These are phyloP conservation scores for Noctua pronuba DNA, from an alignment of 2,888 invertebrate species.

Conservation along the genomic window DNA sequence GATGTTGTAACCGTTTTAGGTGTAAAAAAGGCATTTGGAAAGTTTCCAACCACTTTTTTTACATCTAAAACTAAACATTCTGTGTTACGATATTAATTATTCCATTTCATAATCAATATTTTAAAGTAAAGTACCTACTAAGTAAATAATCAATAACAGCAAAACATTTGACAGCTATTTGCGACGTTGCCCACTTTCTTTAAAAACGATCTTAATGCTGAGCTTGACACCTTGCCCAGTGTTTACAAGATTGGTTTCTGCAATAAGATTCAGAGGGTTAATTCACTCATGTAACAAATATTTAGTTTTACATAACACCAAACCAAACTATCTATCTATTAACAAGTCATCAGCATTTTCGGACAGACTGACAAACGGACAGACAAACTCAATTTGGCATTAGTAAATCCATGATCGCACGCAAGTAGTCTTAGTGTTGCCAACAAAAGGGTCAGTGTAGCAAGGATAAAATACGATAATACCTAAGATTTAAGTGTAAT, in stretches of 20 bases:
- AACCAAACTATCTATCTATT: background rate
- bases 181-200: too few species aligned
- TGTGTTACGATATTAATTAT: too few species aligned
- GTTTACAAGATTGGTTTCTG: background rate
- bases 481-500: constrained; percentile 64
- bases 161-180: too few species aligned
- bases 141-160: too few species aligned
- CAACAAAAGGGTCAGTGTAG: constrained; percentile 47
- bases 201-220: too few species aligned
- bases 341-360: background rate
- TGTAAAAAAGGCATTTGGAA: too few species aligned
- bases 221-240: background rate
- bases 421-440: constrained; percentile 41
- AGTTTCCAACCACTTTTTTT: too few species aligned
- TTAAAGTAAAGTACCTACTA: too few species aligned
- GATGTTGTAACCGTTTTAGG: too few species aligned
- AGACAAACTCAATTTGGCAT: background rate
- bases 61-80: too few species aligned
- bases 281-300: background rate
- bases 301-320: background rate
- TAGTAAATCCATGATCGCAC: constrained; percentile 2
- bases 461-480: constrained; percentile 54
- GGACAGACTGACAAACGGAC: background rate
- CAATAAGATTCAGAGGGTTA: background rate
- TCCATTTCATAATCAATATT: too few species aligned